Conservation (phyloP, 2,888 invertebrate species). For the Sinotaia quadrata region DNA sequence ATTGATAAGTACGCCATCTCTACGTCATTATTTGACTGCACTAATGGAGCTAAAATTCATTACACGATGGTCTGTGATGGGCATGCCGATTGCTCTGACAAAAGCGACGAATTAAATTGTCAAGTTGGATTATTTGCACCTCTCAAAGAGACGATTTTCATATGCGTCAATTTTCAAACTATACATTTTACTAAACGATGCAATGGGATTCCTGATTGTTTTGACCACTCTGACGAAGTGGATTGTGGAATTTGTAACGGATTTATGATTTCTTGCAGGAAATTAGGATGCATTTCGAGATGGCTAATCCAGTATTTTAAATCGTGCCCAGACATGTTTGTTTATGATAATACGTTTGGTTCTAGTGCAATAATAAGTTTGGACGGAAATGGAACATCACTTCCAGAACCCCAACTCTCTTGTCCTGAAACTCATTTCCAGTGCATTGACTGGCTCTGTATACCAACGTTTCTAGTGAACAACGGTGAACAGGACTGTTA, state of each 20-base stretch:
- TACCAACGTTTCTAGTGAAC: conserved; percentile 29
- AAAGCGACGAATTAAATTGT: conserved; percentile 1
- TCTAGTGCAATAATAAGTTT: conserved; percentile 11
- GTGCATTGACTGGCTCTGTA: conserved; percentile 26
- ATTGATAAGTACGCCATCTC: background rate
- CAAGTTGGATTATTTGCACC: background rate
- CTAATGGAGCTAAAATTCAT: background rate
- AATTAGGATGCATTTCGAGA: background rate
- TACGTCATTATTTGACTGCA: conserved; percentile 5
- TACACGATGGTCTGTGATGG: conserved; percentile 32
- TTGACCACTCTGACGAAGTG: conserved; percentile 56
- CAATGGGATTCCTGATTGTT: conserved; percentile 52
- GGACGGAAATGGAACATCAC: conserved; percentile 31
- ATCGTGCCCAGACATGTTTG: background rate
- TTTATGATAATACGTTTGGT: background rate
- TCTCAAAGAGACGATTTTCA: background rate
- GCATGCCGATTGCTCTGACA: conserved; percentile 21
- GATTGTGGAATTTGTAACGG: conserved; percentile 21
- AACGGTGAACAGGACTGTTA: conserved; percentile 31
- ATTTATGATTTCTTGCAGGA: conserved; percentile 6
- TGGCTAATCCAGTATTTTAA: background rate
- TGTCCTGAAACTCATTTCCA: conserved; percentile 11
- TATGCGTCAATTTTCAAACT: conserved; percentile 2
- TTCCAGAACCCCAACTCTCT: background rate
- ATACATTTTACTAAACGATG: conserved; percentile 23